Percentiles rank a stretch among this genome's conserved stretches.
Evolutionary conservation across 2,113 vertebrate genomes (phyloP).

Genomic region (Solea solea): DNA sequence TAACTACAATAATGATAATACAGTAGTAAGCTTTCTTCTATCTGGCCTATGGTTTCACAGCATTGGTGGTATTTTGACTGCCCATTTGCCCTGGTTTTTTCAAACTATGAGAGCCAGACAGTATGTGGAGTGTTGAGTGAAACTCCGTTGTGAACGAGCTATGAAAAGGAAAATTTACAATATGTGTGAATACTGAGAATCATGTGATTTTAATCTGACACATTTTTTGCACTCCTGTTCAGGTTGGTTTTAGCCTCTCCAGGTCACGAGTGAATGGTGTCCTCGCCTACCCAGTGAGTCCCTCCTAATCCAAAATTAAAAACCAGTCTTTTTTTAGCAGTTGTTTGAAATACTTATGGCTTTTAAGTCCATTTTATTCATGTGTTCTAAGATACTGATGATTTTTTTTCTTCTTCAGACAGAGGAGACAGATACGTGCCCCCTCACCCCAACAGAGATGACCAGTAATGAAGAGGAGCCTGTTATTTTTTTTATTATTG

Average conservation of each 20-base stretch:
- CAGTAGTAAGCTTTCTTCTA: neutral
- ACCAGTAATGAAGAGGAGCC: constrained; percentile 72
- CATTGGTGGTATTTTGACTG: neutral
- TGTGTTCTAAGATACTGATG: neutral
- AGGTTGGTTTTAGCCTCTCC: constrained; percentile 88
- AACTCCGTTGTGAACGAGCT: neutral
- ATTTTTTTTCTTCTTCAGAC: constrained; percentile 55
- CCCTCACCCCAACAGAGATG: constrained; percentile 48
- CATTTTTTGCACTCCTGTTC: neutral
- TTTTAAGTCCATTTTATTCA: neutral
- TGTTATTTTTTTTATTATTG: constrained; percentile 80
- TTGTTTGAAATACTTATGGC: neutral
- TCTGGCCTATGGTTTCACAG: neutral
- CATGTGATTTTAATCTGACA: neutral
- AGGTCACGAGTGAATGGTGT: constrained; percentile 81
- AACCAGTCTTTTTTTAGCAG: neutral
- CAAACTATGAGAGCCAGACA: neutral
- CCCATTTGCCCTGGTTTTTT: neutral
- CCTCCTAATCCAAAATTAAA: neutral
- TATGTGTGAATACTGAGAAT: neutral
- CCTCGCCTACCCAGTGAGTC: constrained; percentile 84
- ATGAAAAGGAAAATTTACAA: neutral
- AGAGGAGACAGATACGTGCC: constrained; percentile 71
- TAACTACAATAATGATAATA: no score
- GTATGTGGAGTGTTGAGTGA: neutral